Evolutionary conservation across 2,888 invertebrate genomes (phyloP), one percentile per base, ranked within the genome.

Genomic region (Tetanocera ferruginea): DNA sequence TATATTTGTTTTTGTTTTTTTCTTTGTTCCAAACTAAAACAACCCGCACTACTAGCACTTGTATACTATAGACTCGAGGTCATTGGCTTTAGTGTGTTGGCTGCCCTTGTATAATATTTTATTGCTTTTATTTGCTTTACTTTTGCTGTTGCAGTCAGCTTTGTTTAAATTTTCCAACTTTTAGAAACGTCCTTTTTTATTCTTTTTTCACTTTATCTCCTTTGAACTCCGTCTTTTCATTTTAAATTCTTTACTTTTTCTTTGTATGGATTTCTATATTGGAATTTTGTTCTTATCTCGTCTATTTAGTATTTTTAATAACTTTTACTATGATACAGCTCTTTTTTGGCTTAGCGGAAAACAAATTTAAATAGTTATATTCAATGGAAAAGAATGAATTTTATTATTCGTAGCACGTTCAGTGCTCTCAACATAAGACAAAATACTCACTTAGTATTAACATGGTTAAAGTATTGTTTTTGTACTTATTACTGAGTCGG

Each of bases 11-110:
- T 66, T 19, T 14, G 6, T 64, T 11, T 11, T 31, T 14, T 11
- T 66, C 5, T 31, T 25, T 6, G 23, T 6, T 31, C n/a, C 37
- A 3, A 6, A 31, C 31, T 31, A 31, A 31, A 31, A 31, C 31
- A 34, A 11, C 66, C 66, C 43, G 37, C 66, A 66, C 37, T n/a
- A 79, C 79, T 77, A 78, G 73, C 79, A 79, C 75, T 78, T 80
- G 37, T 76, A 70, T 81, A 80, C 80, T 79, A 81, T 80, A 78
- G 34, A 37, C 72, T 37, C 23, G 23, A 57, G 57, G 72, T 72
- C 72, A 55, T 34, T 57, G 72, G 34, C 57, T 23, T 11, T 19
- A 57, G 11, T 31, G 37, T 57, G 72, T 9, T 25, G 5, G 5
- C 37, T 37, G 37, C 37, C 37, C 37, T 37, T 37, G 37, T 37